phyloP scores from a whole-genome alignment of 2,888 invertebrate species.

The Brachycybe producta region DNA sequence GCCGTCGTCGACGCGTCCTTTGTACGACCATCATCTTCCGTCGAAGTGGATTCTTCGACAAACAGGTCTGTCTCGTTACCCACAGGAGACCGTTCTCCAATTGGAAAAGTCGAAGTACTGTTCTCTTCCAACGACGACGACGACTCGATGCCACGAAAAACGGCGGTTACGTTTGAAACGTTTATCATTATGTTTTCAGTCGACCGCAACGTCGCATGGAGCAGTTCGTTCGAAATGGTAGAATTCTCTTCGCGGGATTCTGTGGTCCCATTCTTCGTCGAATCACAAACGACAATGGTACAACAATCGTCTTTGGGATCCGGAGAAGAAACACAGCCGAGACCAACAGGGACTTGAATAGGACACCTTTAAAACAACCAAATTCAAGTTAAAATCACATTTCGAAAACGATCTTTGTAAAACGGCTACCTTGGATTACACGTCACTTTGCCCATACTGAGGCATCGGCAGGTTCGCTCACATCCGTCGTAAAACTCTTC shows the following conservation, averaged over 20 bases:
- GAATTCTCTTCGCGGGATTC: no score
- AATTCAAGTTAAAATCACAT: neutral
- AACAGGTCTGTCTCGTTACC: no score
- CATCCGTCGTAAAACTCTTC: conserved; percentile 68
- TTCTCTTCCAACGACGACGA: neutral
- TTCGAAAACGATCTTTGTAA: conserved; percentile 44
- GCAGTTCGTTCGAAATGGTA: no score
- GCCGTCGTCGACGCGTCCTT: no score
- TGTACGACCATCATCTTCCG: no score
- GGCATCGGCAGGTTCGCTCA: conserved; percentile 61
- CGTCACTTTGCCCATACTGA: conserved; percentile 54
- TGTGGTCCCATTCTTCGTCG: neutral
- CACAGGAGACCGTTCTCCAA: no score
- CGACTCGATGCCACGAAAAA: neutral
- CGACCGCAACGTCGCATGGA: no score
- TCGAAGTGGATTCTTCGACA: no score
- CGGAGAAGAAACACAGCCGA: conserved; percentile 8
- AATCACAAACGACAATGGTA: conserved; percentile 9
- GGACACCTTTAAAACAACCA: conserved; percentile 6
- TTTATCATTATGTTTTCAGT: neutral
- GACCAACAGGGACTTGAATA: neutral
- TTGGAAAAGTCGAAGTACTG: neutral
- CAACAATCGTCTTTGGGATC: conserved; percentile 13
- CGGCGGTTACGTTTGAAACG: neutral
- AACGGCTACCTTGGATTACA: conserved; percentile 61